A percentile compares a stretch with the other conserved stretches of the same genome.
Evolutionary conservation across 2,113 vertebrate genomes (phyloP).

Genomic region (Myrmophylax atrothorax): DNA sequence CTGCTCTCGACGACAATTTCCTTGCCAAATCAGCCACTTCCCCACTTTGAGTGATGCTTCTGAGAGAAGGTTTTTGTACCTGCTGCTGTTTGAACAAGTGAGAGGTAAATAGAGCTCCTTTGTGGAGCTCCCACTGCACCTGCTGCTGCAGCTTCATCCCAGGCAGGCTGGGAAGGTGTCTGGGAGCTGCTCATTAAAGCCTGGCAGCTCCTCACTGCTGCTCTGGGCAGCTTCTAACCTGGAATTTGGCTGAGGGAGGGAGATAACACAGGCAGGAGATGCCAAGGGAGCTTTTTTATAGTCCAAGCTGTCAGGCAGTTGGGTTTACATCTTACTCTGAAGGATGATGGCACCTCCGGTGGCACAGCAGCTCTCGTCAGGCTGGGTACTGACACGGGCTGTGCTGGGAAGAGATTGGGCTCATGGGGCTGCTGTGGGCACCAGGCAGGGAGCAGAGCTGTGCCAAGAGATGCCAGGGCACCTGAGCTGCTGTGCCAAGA

Average conservation of each 20-base stretch:
- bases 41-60: neutral
- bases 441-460: neutral
- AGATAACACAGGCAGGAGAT: neutral
- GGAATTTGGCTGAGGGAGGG: conserved; percentile 28
- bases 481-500: neutral
- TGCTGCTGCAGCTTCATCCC: neutral
- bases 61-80: neutral
- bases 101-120: conserved; percentile 2
- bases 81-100: conserved; percentile 48
- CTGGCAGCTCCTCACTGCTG: conserved; percentile 34
- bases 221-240: neutral
- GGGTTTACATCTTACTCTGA: neutral
- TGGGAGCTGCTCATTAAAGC: conserved; percentile 29
- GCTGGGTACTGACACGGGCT: neutral
- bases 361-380: neutral
- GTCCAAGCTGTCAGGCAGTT: neutral
- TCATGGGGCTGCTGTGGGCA: neutral
- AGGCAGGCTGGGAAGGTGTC: neutral
- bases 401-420: neutral
- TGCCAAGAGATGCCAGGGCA: neutral
- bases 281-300: neutral
- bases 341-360: neutral
- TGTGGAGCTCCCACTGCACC: neutral
- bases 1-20: conserved; percentile 12
- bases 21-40: conserved; percentile 20